A percentile compares a stretch with the other conserved stretches of the same genome.
These are phyloP conservation scores for Siderastrea radians DNA, from an alignment of 92 coral and sea anemone species.

Conservation along the genomic window DNA sequence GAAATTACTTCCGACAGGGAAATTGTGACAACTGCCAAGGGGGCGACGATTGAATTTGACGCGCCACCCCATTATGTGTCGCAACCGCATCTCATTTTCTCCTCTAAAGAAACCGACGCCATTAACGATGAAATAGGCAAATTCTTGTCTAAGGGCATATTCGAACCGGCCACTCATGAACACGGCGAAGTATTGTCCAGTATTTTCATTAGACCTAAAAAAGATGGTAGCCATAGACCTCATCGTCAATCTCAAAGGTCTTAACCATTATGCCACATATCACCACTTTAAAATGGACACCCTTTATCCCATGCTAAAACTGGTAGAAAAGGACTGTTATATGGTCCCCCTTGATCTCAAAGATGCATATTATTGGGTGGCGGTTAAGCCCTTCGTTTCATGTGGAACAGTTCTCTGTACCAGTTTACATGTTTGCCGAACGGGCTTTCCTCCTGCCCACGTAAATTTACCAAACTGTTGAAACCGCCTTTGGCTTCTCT, in stretches of 20 bases:
- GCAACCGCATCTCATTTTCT: conserved; percentile 14
- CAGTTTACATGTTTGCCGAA: conserved; percentile 53
- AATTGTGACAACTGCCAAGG: background rate
- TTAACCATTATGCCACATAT: conserved; percentile 10
- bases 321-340: conserved; percentile 32
- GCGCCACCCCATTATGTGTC: conserved; percentile 7
- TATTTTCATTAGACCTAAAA: conserved; percentile 7
- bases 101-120: conserved; percentile 9
- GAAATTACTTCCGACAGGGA: background rate
- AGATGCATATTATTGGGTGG: conserved; percentile 9
- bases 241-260: conserved; percentile 5
- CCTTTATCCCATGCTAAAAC: conserved; percentile 5
- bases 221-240: conserved; percentile 20
- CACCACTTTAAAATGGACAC: conserved; percentile 30
- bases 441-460: conserved; percentile 49
- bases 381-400: conserved; percentile 7
- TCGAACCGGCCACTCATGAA: background rate
- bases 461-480: conserved; percentile 50
- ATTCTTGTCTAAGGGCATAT: background rate
- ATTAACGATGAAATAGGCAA: background rate
- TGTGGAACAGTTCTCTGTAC: conserved; percentile 26
- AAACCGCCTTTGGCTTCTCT: conserved; percentile 36
- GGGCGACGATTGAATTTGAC: conserved; percentile 26
- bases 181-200: background rate
- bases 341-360: conserved; percentile 41